These are phyloP conservation scores for Drosophila nikananu DNA, from an alignment of 1,140 invertebrate species.

Conservation along the genomic window DNA sequence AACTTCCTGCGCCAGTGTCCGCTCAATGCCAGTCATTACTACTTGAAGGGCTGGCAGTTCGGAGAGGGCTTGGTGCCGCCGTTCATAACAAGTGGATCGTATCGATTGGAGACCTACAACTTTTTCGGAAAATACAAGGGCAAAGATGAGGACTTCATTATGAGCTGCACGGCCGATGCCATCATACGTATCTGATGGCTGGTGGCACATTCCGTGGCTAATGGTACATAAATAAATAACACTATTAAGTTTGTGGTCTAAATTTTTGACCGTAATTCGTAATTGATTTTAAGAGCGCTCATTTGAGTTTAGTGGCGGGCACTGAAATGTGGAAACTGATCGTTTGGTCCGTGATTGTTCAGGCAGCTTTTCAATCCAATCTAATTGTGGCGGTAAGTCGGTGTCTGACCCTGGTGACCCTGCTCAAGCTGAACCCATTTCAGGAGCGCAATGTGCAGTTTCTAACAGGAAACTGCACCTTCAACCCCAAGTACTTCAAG, in stretches of 20 bases:
- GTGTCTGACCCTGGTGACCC: neutral
- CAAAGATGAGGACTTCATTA: conserved; percentile 56
- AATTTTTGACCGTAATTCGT: neutral
- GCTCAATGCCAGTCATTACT: conserved; percentile 41
- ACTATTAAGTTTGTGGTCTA: too few relatives aligned
- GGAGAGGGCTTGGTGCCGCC: conserved; percentile 53
- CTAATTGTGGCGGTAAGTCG: conserved; percentile 19
- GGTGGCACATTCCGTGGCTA: conserved; percentile 11
- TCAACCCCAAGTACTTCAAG: conserved; percentile 58
- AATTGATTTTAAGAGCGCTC: conserved; percentile 19
- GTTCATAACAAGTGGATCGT: conserved; percentile 47
- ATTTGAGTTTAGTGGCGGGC: conserved; percentile 27
- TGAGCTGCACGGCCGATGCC: conserved; percentile 55
- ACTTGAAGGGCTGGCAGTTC: conserved; percentile 49
- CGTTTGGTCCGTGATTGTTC: conserved; percentile 4
- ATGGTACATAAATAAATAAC: conserved; percentile 43
- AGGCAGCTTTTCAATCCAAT: neutral
- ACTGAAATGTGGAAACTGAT: conserved; percentile 41
- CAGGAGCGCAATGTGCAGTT: conserved; percentile 63
- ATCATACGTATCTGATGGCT: conserved; percentile 43
- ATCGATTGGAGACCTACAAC: conserved; percentile 58
- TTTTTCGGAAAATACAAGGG: conserved; percentile 52
- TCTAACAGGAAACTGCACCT: conserved; percentile 24
- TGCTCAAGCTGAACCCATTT: neutral
- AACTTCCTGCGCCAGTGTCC: conserved; percentile 62